Base-by-base conservation (phyloP, 1,140 invertebrate species). In the Anastrepha ludens region DNA sequence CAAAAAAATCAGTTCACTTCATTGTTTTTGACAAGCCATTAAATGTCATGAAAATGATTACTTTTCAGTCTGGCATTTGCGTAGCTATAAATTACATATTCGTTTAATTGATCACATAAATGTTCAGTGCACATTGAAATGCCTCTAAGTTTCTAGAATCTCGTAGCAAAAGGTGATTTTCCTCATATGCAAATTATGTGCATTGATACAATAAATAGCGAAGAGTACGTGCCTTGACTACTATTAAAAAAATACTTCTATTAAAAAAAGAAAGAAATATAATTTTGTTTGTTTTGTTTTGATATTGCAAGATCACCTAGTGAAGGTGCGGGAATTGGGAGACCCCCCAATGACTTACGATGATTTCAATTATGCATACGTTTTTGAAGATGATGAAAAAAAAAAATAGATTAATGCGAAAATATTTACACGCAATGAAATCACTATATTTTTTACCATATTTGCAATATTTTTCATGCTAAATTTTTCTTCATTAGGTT, bases 1-100 rank as follows among this genome's bases (percentile, higher is more conserved):
- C 50, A 55, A 55, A 5, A 55, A 74, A 74, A 44, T 41, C 9
- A 29, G 41, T 39, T 17, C 67, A 74, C 44, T 47, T 47, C 7
- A 62, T 74, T 44, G 44, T 74, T 74, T 74, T 44, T 74, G 67
- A 74, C 67, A 74, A 70, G 67, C 39, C 67, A 44, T 74, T 47
- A 74, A 47, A 74, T 44, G 41, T 74, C 67, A 74, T 74, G 3
- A 15, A 74, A 39, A 3, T 0, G 11, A 74, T 6, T 74, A 74
- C 13, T 15, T 62, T 4, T 74, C 41, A 5, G 9, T 55, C 6
- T 55, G 50, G 29, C 11, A 55, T 55, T 55, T 55, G 11, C 50
- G 50, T 3, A 55, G 50, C 6, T 55, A 55, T 55, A 55, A 11
- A 55, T 29, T 55, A 55, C 50, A 44, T 74, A 44, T 74, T 9